A percentile compares a stretch with the other conserved stretches of the same genome.
Conservation (phyloP, 2,113 vertebrate genomes). For the Zingel zingel region DNA sequence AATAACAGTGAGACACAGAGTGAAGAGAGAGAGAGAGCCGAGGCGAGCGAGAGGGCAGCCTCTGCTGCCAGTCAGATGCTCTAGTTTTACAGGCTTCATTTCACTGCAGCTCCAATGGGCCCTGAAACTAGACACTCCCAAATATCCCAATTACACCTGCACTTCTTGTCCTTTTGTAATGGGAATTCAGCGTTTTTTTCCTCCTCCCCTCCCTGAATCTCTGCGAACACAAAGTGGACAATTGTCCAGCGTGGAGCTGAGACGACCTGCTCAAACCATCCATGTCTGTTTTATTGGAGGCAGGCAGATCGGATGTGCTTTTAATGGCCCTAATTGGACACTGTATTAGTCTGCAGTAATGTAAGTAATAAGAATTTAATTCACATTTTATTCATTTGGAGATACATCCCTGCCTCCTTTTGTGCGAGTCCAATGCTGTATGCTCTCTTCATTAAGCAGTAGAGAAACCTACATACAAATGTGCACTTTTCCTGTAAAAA, state of each 20-base stretch:
- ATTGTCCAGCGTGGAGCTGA: slow-evolving; percentile 77
- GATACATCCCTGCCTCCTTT: neutral
- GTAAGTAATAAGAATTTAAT: slow-evolving; percentile 43
- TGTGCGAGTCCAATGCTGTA: neutral
- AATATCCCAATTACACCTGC: slow-evolving; percentile 96
- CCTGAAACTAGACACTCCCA: slow-evolving; percentile 89
- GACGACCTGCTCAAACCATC: slow-evolving; percentile 79
- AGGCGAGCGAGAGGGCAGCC: slow-evolving; percentile 79
- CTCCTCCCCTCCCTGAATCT: slow-evolving; percentile 38
- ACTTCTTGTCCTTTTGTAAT: slow-evolving; percentile 93
- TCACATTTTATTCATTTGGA: neutral
- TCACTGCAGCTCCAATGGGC: slow-evolving; percentile 86
- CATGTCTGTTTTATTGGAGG: slow-evolving; percentile 80
- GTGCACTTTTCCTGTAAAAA: neutral
- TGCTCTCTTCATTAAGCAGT: neutral
- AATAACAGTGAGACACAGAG: slow-evolving; percentile 15
- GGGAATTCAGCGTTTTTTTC: slow-evolving; percentile 75
- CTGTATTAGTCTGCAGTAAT: slow-evolving; percentile 53
- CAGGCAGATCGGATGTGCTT: slow-evolving; percentile 65
- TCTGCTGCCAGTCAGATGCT: slow-evolving; percentile 64
- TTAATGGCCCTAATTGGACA: slow-evolving; percentile 76
- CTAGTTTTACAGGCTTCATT: slow-evolving; percentile 92
- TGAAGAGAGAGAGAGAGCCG: slow-evolving; percentile 23
- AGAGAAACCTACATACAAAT: neutral
- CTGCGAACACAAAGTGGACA: slow-evolving; percentile 86